These are phyloP conservation scores for Notothenia rossii DNA, from an alignment of 2,113 vertebrate species.

Conservation along the genomic window DNA sequence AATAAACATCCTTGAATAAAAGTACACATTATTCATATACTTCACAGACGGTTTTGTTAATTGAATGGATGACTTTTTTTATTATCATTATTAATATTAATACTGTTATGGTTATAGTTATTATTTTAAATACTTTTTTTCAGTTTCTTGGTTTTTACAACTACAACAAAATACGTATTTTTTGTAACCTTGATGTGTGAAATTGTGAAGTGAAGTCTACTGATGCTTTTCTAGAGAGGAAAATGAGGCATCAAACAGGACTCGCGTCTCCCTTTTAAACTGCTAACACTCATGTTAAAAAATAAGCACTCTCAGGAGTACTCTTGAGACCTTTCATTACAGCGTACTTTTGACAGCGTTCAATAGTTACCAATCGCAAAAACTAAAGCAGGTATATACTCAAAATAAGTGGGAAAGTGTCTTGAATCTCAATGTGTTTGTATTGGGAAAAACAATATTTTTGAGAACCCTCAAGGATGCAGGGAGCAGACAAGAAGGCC, in stretches of 20 bases:
- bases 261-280: slow-evolving; percentile 1
- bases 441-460: neutral
- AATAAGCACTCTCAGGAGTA: neutral
- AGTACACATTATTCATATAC: neutral
- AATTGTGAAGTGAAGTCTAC: slow-evolving; percentile 12
- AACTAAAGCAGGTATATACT: neutral
- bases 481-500: neutral
- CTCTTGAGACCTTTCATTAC: neutral
- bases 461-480: neutral
- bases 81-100: too few relatives aligned
- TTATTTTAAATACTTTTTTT: too few relatives aligned
- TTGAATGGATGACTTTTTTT: too few relatives aligned
- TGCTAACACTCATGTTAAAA: slow-evolving; percentile 1
- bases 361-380: neutral
- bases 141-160: too few relatives aligned
- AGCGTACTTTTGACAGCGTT: neutral
- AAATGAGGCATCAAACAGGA: slow-evolving; percentile 12
- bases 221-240: neutral
- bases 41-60: too few relatives aligned
- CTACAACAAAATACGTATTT: too few relatives aligned
- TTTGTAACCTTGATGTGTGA: neutral
- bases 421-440: neutral
- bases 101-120: too few relatives aligned
- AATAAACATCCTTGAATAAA: neutral
- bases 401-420: slow-evolving; percentile 5